Percentiles rank a stretch among this genome's conserved stretches.
phyloP scores from a whole-genome alignment of 2,888 invertebrate species.

The Copidosoma aretas region DNA sequence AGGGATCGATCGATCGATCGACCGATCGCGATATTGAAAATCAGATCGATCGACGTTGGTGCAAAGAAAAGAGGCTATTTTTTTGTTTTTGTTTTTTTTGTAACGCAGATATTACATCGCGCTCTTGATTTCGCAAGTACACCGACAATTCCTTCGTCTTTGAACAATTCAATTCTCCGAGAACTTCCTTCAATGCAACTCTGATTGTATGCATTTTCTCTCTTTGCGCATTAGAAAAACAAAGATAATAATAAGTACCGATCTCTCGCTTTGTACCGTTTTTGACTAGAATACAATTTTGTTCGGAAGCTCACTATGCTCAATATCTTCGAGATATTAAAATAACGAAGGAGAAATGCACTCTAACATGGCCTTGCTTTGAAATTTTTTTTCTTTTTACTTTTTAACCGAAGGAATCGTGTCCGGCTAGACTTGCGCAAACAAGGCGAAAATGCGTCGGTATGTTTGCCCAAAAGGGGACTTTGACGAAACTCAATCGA shows the following conservation, averaged over 20 bases:
- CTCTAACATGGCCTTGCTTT: background rate
- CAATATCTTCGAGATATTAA: slow-evolving; percentile 6
- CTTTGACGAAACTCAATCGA: slow-evolving; percentile 61
- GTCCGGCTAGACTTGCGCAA: slow-evolving; percentile 48
- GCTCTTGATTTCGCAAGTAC: slow-evolving; percentile 38
- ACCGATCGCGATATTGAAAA: slow-evolving; percentile 35
- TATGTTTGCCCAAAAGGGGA: slow-evolving; percentile 62
- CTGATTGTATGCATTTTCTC: slow-evolving; percentile 26
- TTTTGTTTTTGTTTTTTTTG: slow-evolving; percentile 42
- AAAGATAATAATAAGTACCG: slow-evolving; percentile 57
- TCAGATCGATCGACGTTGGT: slow-evolving; percentile 54
- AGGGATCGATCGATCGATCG: slow-evolving; percentile 52
- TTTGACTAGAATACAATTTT: slow-evolving; percentile 63
- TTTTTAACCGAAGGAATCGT: slow-evolving; percentile 24
- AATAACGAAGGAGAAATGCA: slow-evolving; percentile 7
- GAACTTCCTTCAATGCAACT: slow-evolving; percentile 23
- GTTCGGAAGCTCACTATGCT: slow-evolving; percentile 41
- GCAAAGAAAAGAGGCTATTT: slow-evolving; percentile 62
- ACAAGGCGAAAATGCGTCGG: slow-evolving; percentile 58
- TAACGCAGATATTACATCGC: slow-evolving; percentile 57
- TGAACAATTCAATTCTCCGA: slow-evolving; percentile 11
- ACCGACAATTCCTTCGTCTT: slow-evolving; percentile 19
- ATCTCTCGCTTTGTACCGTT: slow-evolving; percentile 60
- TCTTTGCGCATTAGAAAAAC: slow-evolving; percentile 30
- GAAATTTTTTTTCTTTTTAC: background rate